Conservation (phyloP, 2,888 invertebrate genomes). For the Phrixothrix hirtus region DNA sequence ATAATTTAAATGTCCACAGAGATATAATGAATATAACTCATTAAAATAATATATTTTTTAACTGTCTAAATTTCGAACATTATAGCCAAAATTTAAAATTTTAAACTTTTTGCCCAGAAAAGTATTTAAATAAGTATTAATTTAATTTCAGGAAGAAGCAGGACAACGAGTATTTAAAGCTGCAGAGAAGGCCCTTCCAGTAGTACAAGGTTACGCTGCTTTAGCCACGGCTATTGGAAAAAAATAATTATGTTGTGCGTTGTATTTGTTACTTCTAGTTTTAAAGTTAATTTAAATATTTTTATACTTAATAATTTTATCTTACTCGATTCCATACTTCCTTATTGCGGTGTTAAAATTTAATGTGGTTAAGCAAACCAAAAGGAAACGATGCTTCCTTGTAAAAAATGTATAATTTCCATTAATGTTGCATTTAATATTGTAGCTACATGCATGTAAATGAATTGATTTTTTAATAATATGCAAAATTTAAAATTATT, state of each 20-base stretch:
- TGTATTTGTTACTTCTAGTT: no score
- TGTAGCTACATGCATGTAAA: no score
- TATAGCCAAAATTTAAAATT: no score
- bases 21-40: no score
- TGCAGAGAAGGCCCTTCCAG: conserved; percentile 34
- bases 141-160: conserved; percentile 27
- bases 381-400: background rate
- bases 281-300: background rate
- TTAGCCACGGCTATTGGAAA: conserved; percentile 15
- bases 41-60: background rate
- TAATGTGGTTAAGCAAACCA: background rate
- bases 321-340: background rate
- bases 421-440: no score
- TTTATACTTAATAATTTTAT: background rate
- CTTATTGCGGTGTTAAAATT: background rate
- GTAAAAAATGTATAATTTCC: background rate
- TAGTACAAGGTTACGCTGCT: conserved; percentile 24
- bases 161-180: conserved; percentile 33
- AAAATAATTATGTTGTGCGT: conserved; percentile 3
- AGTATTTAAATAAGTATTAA: background rate
- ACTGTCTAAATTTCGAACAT: background rate
- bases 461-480: background rate
- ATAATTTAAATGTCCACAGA: no score
- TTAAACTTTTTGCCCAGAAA: no score
- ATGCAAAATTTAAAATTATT: background rate